These are phyloP conservation scores for Gastrophryne carolinensis DNA, from an alignment of 2,797 vertebrate genomes.

Conservation along the genomic window DNA sequence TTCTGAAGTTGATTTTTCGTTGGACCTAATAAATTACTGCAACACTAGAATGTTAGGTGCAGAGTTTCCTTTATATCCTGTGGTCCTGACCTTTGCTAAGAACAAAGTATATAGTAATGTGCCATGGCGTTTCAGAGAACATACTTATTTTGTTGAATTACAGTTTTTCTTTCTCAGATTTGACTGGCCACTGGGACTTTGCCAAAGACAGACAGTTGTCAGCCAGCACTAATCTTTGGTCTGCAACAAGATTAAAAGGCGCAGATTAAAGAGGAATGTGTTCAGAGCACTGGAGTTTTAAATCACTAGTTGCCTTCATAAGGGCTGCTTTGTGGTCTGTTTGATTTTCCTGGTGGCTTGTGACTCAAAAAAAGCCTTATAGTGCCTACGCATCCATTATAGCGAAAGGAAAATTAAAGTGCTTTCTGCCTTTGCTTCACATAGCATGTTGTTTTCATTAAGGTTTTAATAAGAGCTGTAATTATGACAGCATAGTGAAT, in stretches of 20 bases:
- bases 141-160: constrained; percentile 38
- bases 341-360: constrained; percentile 70
- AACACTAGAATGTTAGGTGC: background rate
- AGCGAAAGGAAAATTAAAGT: constrained; percentile 63
- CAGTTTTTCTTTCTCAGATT: constrained; percentile 11
- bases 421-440: constrained; percentile 63
- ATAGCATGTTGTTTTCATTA: constrained; percentile 78
- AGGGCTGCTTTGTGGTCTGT: constrained; percentile 75
- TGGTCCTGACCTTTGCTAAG: background rate
- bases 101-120: background rate
- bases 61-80: background rate
- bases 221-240: constrained; percentile 65
- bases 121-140: constrained; percentile 21
- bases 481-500: constrained; percentile 71
- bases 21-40: background rate
- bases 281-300: constrained; percentile 67
- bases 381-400: constrained; percentile 62
- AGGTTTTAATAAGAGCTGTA: constrained; percentile 72
- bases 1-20: background rate
- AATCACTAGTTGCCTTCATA: constrained; percentile 70
- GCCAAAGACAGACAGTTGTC: constrained; percentile 56
- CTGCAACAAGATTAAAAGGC: constrained; percentile 76
- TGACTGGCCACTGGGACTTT: constrained; percentile 18
- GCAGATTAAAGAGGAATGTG: constrained; percentile 73
- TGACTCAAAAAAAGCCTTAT: constrained; percentile 60